Conservation (phyloP, 2,888 invertebrate genomes). For the Cantharis rufa region DNA sequence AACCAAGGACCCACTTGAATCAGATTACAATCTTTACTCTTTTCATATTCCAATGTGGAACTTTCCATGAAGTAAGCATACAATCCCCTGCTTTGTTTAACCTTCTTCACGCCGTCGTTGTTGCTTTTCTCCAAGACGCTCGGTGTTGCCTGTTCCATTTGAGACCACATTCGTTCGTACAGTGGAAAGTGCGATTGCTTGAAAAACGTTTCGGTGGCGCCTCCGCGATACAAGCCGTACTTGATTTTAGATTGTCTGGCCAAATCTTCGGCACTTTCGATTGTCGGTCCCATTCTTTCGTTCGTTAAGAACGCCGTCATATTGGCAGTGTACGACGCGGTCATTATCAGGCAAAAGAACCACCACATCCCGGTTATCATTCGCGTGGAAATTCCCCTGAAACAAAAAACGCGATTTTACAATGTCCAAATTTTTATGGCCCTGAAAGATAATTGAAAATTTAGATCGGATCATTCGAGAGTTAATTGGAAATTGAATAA, state of each 20-base stretch:
- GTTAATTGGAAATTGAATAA: background rate
- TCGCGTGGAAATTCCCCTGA: conserved; percentile 84
- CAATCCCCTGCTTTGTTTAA: conserved; percentile 73
- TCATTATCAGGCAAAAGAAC: conserved; percentile 91
- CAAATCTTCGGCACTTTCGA: conserved; percentile 89
- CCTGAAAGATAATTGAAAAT: background rate
- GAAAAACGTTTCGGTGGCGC: conserved; percentile 91
- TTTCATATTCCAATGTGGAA: conserved; percentile 89
- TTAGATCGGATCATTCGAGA: background rate
- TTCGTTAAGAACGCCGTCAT: conserved; percentile 92
- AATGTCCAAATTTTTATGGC: no score
- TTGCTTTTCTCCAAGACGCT: conserved; percentile 83
- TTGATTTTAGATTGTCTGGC: conserved; percentile 94
- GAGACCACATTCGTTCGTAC: conserved; percentile 90
- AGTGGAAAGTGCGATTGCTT: conserved; percentile 87
- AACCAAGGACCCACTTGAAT: conserved; percentile 80
- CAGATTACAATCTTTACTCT: conserved; percentile 83
- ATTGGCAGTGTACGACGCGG: conserved; percentile 93
- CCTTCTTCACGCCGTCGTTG: conserved; percentile 85
- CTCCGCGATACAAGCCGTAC: conserved; percentile 88
- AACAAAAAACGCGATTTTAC: conserved; percentile 22
- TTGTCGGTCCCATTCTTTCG: conserved; percentile 86
- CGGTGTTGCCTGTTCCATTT: conserved; percentile 84
- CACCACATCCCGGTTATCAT: conserved; percentile 90
- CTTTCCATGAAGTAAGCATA: conserved; percentile 98